Evolutionary conservation across 2,888 invertebrate genomes (phyloP).

Genomic region (Pammene fasciana): DNA sequence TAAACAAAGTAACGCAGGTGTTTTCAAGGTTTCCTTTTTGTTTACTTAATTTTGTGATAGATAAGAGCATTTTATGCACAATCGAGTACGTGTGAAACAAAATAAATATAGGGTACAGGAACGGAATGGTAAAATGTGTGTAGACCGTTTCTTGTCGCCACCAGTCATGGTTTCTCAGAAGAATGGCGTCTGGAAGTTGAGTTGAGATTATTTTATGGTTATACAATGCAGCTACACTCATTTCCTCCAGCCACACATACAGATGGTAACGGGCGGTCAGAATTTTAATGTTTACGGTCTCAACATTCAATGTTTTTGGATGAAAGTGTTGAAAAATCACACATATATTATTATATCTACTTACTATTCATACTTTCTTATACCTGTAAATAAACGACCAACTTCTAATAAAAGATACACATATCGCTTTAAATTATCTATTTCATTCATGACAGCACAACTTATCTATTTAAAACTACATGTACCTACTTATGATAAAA

Average conservation of each 20-base stretch:
- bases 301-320: too few species aligned
- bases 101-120: constrained; percentile 16
- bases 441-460: not conserved
- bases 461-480: not conserved
- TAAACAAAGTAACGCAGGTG: constrained; percentile 59
- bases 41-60: constrained; percentile 64
- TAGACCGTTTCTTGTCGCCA: constrained; percentile 26
- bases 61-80: constrained; percentile 57
- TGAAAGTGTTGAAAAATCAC: too few species aligned
- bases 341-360: too few species aligned
- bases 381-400: not conserved
- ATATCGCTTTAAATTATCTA: not conserved
- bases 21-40: constrained; percentile 64
- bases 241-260: constrained; percentile 1
- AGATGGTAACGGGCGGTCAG: not conserved
- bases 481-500: not conserved
- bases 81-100: constrained; percentile 42
- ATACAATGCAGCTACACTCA: not conserved
- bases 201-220: constrained; percentile 26
- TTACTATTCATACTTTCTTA: too few species aligned
- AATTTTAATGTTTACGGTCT: not conserved
- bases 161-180: constrained; percentile 11
- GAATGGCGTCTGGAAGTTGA: constrained; percentile 2
- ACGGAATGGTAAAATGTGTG: constrained; percentile 25
- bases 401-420: not conserved